Evolutionary conservation across 1,140 invertebrate genomes (phyloP).

Genomic region (Dermatophagoides farinae): DNA sequence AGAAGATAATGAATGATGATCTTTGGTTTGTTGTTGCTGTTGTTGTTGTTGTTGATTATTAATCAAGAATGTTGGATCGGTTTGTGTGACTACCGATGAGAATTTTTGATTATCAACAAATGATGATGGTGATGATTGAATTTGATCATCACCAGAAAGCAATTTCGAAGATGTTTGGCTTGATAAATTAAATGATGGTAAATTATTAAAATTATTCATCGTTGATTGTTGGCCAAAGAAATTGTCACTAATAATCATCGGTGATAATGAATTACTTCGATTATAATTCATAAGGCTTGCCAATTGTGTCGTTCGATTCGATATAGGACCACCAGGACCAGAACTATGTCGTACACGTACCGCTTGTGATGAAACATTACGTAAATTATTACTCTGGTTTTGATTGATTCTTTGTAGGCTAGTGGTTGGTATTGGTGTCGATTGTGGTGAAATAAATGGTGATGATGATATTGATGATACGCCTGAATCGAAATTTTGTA

Average conservation of each 20-base stretch:
- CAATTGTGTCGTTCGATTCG: background rate
- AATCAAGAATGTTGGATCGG: background rate
- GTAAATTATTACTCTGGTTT: background rate
- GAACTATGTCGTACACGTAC: slow-evolving; percentile 19
- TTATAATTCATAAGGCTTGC: background rate
- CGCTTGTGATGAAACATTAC: background rate
- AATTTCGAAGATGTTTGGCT: background rate
- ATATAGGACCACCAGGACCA: slow-evolving; percentile 17
- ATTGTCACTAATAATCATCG: slow-evolving; percentile 14
- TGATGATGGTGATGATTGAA: too few species aligned
- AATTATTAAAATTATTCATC: too few species aligned
- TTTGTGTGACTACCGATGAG: background rate
- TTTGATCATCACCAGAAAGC: background rate
- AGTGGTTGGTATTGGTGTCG: slow-evolving; percentile 24
- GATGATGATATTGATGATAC: slow-evolving; percentile 22
- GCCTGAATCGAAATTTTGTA: slow-evolving; percentile 21
- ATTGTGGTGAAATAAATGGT: slow-evolving; percentile 27
- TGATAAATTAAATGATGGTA: background rate
- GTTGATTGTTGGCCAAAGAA: background rate
- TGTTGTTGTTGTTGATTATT: background rate
- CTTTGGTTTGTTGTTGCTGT: background rate
- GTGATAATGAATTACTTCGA: slow-evolving; percentile 20
- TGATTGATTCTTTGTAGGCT: slow-evolving; percentile 11
- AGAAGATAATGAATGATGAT: background rate
- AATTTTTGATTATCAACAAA: too few species aligned